These are phyloP conservation scores for Cariama cristata DNA, from an alignment of 2,113 vertebrate genomes.

Conservation along the genomic window DNA sequence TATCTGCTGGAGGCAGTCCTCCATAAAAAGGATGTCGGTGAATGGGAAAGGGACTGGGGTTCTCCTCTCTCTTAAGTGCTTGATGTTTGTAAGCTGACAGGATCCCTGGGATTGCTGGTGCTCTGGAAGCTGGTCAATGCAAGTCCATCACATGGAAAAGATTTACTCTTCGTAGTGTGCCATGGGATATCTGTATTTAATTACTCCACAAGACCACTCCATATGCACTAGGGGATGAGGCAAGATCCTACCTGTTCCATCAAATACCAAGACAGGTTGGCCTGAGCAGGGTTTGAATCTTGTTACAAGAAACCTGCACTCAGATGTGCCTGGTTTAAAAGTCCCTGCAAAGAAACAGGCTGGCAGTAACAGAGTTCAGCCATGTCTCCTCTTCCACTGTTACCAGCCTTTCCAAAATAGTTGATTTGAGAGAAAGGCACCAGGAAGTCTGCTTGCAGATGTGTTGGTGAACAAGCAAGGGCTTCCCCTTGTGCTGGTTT, in stretches of 20 bases:
- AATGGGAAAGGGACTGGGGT: background rate
- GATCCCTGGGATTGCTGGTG: slow-evolving; percentile 5
- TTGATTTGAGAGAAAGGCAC: background rate
- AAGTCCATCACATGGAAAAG: background rate
- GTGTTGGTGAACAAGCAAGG: slow-evolving; percentile 13
- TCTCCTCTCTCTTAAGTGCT: background rate
- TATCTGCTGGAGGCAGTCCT: background rate
- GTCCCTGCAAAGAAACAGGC: background rate
- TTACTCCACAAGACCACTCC: slow-evolving; percentile 24
- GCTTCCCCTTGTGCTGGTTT: slow-evolving; percentile 35
- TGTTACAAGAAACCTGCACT: background rate
- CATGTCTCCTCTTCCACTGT: background rate
- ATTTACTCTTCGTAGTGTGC: background rate
- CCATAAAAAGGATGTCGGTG: background rate
- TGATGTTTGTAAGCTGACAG: background rate
- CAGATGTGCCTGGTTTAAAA: slow-evolving; percentile 11
- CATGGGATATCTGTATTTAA: slow-evolving; percentile 7
- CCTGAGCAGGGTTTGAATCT: background rate
- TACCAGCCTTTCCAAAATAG: background rate
- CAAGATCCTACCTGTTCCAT: background rate
- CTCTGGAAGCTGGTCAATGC: slow-evolving; percentile 36
- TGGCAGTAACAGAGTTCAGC: slow-evolving; percentile 14
- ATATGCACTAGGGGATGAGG: slow-evolving; percentile 36
- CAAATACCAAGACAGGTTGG: background rate
- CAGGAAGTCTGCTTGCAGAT: background rate